phyloP scores from a whole-genome alignment of 1,140 invertebrate genomes.

The Spodoptera litura region DNA sequence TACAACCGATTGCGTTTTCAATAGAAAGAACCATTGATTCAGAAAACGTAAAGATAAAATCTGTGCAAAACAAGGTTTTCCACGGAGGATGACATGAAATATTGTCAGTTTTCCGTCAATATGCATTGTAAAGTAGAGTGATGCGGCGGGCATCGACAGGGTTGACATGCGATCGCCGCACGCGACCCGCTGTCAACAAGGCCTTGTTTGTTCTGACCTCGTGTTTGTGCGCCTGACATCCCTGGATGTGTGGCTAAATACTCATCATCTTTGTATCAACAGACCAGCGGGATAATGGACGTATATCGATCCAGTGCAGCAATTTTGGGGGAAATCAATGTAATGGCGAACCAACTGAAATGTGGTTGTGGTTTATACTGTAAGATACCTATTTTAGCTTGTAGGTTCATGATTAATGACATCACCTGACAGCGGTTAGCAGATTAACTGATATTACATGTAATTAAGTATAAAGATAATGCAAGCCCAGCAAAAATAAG shows the following conservation, averaged over 20 bases:
- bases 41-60: constrained; percentile 30
- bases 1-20: constrained; percentile 16
- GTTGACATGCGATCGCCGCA: constrained; percentile 18
- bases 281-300: neutral
- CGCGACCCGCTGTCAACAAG: constrained; percentile 24
- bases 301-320: neutral
- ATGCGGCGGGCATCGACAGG: constrained; percentile 31
- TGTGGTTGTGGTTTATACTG: no score
- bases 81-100: constrained; percentile 42
- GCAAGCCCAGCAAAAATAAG: no score
- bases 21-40: constrained; percentile 37
- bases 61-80: constrained; percentile 33
- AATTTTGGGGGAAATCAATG: neutral
- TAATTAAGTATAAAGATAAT: no score
- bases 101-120: constrained; percentile 47
- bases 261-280: constrained; percentile 32
- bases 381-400: neutral
- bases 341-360: neutral
- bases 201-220: constrained; percentile 29
- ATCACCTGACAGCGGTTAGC: no score
- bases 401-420: neutral
- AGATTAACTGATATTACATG: no score
- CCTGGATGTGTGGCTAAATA: constrained; percentile 25
- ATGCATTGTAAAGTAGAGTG: constrained; percentile 46
- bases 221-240: constrained; percentile 1